Base-by-base conservation (phyloP, 2,113 vertebrate genomes). In the Ascaphus truei region DNA sequence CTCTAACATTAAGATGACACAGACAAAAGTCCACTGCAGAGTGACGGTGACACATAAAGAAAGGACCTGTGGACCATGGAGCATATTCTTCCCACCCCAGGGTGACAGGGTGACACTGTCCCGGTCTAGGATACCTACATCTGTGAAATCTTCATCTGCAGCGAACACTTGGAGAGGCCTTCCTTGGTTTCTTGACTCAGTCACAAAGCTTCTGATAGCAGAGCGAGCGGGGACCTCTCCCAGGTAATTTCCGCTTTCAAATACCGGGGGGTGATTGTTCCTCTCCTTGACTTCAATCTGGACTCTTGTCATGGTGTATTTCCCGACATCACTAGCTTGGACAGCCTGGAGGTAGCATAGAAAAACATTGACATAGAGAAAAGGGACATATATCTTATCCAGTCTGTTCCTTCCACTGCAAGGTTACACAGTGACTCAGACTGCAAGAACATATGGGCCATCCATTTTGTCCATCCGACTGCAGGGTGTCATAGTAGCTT, bases 261-360 rank as follows among this genome's bases (percentile, higher is more conserved):
- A 95, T 31, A 68, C 79, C 0, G 93, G 93, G 30, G 86, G 77
- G 18, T 85, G 71, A 15, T 80, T 26, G 76, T 90, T 95, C 76
- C 85, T 93, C 71, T 77, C 86, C 75, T 89, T 80, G 71, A 91
- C 90, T 3, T 92, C 87, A 5, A 95, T 85, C 68, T 84, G 86
- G 37, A 94, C 89, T 16, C 33, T 83, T 0, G 78, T 87, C 64
- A 86, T 8, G 0, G 93, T 79, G 18, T 91, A 93, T 85, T 89
- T 93, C 68, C 88, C 84, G 41, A 77, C 47, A 79, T 94, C 90
- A 73, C 81, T 89, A 52, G 77, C 86, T 80, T 95, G 93, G 1
- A 81, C 85, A 18, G 92, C 93, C 93, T 95, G 39, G 16, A 56
- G 5, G 75, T 33, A 15, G 3, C n/a, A 43, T 4, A 25, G 36